Evolutionary conservation across 2,113 vertebrate genomes (phyloP), one percentile per base, ranked within the genome.

Genomic region (Rostratula benghalensis): DNA sequence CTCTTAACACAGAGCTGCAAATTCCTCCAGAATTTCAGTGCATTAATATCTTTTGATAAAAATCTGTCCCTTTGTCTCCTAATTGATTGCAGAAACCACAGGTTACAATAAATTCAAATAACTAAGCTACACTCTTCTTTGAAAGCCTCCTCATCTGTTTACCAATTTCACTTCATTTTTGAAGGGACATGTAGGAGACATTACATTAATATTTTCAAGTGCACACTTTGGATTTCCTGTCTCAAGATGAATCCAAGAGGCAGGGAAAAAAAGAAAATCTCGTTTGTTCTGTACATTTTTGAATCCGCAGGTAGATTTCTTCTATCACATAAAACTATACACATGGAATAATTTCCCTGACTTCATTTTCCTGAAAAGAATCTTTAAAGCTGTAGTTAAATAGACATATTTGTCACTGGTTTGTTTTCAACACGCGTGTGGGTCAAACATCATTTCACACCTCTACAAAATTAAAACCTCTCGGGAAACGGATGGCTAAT

Each of bases 391-490:
- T 70, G 28, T 70, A 56, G 69, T 39, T 69, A 80, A 54, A 64
- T 76, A 63, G 53, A 71, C 48, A 56, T 53, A 69, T 71, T 75
- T 97, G 81, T 71, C 54, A 57, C 31, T 61, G 73, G 39, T 78
- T 95, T 67, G 88, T 31, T 93, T 75, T 97, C 94, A 95, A 93
- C 48, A 94, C 90, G 53, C 28, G 87, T 19, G 68, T 43, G 51
- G 73, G 70, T 96, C 93, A 97, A 97, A 82, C 75, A 91, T 83
- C 48, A 90, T 95, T 97, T 98, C 76, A 67, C 39, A 87, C 87
- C 64, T 95, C 76, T 94, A 41, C 80, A 97, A 97, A 97, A 98
- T 92, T 92, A 90, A 97, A 97, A 92, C 89, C 65, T 79, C 89
- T 79, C 87, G 50, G 83, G 56, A 97, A 97, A 96, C 31, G 79